Evolutionary conservation across 2,797 vertebrate genomes (phyloP).

Genomic region (Pantherophis vulpinus): DNA sequence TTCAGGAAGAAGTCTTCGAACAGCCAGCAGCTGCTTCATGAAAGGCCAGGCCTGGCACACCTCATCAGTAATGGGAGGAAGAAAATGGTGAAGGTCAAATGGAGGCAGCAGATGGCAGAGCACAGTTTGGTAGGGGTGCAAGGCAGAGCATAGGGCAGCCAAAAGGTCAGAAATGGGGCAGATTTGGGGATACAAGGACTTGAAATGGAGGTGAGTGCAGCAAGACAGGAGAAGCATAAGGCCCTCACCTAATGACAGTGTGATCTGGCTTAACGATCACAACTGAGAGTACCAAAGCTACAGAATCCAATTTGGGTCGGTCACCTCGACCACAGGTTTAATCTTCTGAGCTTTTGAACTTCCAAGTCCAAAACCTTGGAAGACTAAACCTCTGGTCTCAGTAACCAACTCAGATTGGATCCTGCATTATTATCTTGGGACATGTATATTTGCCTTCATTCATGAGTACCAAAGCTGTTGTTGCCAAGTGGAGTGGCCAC

Average conservation of each 20-base stretch:
- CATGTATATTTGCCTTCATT: neutral
- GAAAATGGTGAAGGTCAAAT: neutral
- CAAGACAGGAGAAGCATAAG: neutral
- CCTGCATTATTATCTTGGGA: neutral
- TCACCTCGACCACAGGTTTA: neutral
- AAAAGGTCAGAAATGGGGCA: neutral
- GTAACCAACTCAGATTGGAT: neutral
- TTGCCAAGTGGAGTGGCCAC: neutral
- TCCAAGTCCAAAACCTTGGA: too few relatives aligned
- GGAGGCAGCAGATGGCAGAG: neutral
- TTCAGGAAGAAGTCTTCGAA: too few relatives aligned
- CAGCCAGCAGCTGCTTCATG: too few relatives aligned
- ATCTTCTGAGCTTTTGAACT: neutral
- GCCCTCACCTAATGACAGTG: neutral
- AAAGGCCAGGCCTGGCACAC: too few relatives aligned
- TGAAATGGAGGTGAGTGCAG: neutral
- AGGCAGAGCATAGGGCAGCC: neutral
- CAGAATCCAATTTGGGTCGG: neutral
- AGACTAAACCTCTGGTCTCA: too few relatives aligned
- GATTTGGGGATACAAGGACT: neutral
- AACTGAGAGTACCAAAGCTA: neutral
- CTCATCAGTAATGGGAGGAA: too few relatives aligned
- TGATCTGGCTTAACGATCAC: neutral
- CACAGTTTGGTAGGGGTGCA: neutral
- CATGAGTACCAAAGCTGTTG: neutral